A percentile compares a stretch with the other conserved stretches of the same genome.
phyloP scores from a whole-genome alignment of 1,140 invertebrate genomes.

The Listronotus bonariensis region DNA sequence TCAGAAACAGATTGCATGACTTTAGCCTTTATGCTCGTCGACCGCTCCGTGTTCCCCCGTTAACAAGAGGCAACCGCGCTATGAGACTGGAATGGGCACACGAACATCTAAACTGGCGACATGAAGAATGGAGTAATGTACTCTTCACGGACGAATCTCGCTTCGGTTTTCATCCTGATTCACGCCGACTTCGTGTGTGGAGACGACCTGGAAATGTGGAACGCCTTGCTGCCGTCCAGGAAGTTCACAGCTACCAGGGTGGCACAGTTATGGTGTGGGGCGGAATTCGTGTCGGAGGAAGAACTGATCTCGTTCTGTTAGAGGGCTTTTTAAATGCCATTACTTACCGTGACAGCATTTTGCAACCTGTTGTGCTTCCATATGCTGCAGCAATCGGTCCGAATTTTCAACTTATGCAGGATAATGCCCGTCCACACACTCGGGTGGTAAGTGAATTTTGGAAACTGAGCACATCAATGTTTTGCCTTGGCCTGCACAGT shows the following conservation, averaged over 20 bases:
- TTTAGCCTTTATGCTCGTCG: not conserved
- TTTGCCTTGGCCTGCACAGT: slow-evolving; percentile 9
- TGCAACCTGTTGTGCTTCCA: not conserved
- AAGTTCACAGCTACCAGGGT: not conserved
- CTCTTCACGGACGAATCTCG: not conserved
- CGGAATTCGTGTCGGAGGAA: slow-evolving; percentile 2
- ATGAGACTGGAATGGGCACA: not conserved
- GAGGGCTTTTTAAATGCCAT: not conserved
- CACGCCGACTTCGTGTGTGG: too few relatives aligned
- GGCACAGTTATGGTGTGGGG: not conserved
- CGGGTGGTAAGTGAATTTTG: too few relatives aligned
- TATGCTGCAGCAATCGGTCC: too few relatives aligned
- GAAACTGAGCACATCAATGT: too few relatives aligned
- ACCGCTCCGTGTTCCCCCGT: not conserved
- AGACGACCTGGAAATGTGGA: too few relatives aligned
- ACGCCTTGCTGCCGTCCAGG: too few relatives aligned
- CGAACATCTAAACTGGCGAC: slow-evolving; percentile 1
- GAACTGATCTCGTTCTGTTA: slow-evolving; percentile 1
- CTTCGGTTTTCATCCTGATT: not conserved
- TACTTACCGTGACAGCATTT: slow-evolving; percentile 1
- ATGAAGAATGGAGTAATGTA: not conserved
- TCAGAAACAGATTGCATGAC: not conserved
- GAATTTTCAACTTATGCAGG: too few relatives aligned
- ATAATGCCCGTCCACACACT: too few relatives aligned
- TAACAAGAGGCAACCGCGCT: not conserved